phyloP scores from a whole-genome alignment of 2,888 invertebrate species.

The Netelia virgata region DNA sequence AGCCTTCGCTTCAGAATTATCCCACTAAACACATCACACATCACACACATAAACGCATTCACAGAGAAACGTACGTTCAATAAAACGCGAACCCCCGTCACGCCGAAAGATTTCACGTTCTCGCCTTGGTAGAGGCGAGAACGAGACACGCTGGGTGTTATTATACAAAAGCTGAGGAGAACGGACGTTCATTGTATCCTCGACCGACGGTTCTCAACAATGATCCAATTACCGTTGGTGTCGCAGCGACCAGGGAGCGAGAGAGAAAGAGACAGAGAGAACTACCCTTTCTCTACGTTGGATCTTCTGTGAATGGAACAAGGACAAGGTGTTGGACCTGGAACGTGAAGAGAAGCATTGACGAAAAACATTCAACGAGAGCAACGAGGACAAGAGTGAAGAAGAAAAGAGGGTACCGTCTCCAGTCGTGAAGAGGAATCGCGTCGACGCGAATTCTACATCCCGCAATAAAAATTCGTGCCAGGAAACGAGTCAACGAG shows the following conservation, averaged over 20 bases:
- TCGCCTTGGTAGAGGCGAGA: constrained; percentile 16
- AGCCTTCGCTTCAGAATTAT: neutral
- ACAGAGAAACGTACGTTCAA: constrained; percentile 25
- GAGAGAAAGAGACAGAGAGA: constrained; percentile 31
- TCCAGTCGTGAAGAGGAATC: constrained; percentile 2
- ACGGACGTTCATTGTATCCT: constrained; percentile 62
- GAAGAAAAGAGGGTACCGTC: constrained; percentile 1
- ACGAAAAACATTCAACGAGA: neutral
- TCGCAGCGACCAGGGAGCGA: constrained; percentile 22
- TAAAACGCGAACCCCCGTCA: constrained; percentile 43
- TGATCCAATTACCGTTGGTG: constrained; percentile 70
- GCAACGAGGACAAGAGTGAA: neutral
- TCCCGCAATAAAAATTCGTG: constrained; percentile 4
- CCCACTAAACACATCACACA: neutral
- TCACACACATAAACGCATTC: neutral
- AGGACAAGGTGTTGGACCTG: constrained; percentile 32
- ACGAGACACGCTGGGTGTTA: neutral
- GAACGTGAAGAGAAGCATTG: constrained; percentile 5
- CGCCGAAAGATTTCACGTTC: constrained; percentile 48
- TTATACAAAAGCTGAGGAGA: constrained; percentile 60
- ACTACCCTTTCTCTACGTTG: constrained; percentile 33
- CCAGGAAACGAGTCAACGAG: constrained; percentile 31
- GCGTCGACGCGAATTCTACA: constrained; percentile 3
- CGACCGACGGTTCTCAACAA: constrained; percentile 62
- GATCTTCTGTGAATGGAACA: constrained; percentile 58